These are phyloP conservation scores for Ariopsis seemanni DNA, from an alignment of 2,113 vertebrate species.

Conservation along the genomic window DNA sequence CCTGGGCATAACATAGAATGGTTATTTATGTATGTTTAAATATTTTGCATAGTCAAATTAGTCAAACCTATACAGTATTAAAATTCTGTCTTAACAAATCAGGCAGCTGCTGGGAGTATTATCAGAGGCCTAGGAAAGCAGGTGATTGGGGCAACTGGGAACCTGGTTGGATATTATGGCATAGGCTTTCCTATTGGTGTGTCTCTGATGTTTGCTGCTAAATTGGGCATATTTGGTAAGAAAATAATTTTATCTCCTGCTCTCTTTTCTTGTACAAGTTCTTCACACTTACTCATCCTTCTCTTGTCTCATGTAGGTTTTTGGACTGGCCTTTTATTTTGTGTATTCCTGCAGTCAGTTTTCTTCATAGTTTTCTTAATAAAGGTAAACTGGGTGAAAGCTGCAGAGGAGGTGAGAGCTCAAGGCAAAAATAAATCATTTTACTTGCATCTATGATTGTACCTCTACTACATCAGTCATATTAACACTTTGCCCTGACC, in stretches of 20 bases:
- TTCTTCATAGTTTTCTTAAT: conserved; percentile 73
- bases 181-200: conserved; percentile 77
- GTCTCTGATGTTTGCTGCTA: conserved; percentile 80
- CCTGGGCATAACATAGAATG: neutral
- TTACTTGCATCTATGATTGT: neutral
- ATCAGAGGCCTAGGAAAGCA: conserved; percentile 82
- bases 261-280: neutral
- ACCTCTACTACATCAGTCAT: neutral
- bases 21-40: neutral
- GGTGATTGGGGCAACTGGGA: conserved; percentile 77
- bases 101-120: conserved; percentile 72
- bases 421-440: neutral
- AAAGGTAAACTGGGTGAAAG: conserved; percentile 79
- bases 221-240: conserved; percentile 79
- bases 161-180: conserved; percentile 71
- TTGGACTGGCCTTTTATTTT: conserved; percentile 80
- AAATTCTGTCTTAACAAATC: neutral
- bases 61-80: neutral
- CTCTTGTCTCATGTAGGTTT: conserved; percentile 72
- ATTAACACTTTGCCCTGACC: conserved; percentile 29
- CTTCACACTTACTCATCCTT: neutral
- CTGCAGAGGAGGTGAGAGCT: conserved; percentile 75
- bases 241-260: neutral
- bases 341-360: conserved; percentile 68
- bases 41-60: neutral